A percentile compares a stretch with the other conserved stretches of the same genome.
Evolutionary conservation across 2,797 vertebrate species (phyloP).

Genomic region (Emys orbicularis): DNA sequence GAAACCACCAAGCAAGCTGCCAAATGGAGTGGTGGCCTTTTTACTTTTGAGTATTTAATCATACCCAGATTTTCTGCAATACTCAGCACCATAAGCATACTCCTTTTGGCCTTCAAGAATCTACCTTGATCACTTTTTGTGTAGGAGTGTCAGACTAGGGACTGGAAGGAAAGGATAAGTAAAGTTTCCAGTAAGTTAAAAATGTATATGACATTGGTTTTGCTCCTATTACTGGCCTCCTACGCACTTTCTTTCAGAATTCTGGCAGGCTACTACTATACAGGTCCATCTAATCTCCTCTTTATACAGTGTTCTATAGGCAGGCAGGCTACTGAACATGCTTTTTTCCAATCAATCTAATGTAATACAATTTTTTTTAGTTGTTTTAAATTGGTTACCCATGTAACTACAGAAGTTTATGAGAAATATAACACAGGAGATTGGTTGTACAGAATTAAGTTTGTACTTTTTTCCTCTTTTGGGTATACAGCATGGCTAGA

Average conservation of each 20-base stretch:
- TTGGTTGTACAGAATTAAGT: conserved; percentile 39
- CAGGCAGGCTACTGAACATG: conserved; percentile 8
- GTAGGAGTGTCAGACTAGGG: not conserved
- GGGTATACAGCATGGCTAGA: not conserved
- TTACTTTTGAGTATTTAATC: not conserved
- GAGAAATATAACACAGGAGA: not conserved
- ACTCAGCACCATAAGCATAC: not conserved
- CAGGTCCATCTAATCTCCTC: conserved; percentile 24
- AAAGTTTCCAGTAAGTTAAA: not conserved
- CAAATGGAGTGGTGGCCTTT: not conserved
- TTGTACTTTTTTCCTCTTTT: conserved; percentile 21
- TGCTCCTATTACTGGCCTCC: not conserved
- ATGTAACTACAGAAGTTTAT: conserved; percentile 16
- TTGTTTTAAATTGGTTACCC: not conserved
- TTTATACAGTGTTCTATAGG: not conserved
- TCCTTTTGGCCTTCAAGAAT: not conserved
- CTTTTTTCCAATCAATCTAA: conserved; percentile 32
- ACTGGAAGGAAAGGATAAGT: not conserved
- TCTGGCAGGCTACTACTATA: conserved; percentile 9
- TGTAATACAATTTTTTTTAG: not conserved
- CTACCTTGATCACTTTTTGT: not conserved
- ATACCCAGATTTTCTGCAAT: not conserved
- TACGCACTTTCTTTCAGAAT: not conserved
- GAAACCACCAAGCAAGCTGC: not conserved
- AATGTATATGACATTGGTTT: not conserved